Base-by-base conservation (phyloP, 2,888 invertebrate genomes). In the Microchrysa polita region DNA sequence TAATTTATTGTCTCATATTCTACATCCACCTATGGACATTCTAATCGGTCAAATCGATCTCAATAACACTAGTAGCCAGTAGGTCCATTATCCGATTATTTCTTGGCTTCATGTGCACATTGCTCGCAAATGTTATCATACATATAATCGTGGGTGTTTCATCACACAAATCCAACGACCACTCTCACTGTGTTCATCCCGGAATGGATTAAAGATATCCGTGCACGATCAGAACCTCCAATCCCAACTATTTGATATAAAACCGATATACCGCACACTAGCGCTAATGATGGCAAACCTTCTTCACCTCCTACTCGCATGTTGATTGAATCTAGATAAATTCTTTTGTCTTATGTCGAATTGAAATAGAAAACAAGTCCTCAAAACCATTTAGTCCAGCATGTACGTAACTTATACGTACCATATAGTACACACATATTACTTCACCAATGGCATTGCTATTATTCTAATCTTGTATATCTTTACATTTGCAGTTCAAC, bases 401-500 rank as follows among this genome's bases (percentile, higher is more conserved):
- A n/a, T n/a, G n/a, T n/a, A n/a, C n/a, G n/a, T n/a, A n/a, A n/a
- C n/a, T n/a, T n/a, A n/a, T n/a, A n/a, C n/a, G n/a, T n/a, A n/a
- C n/a, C 12, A 48, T n/a, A 48, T 48, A 7, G 48, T 48, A 12
- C 48, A 4, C 48, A 48, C 2, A 4, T n/a, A n/a, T n/a, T 48
- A 12, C 48, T n/a, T 48, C 5, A n/a, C 48, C 16, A 34, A 34
- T 5, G 27, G 48, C 48, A 48, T 48, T 12, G 48, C 48, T 48
- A 48, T 48, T 48, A 48, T 48, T 48, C 14, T 48, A n/a, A 48
- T 48, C 48, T 48, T 48, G 48, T 48, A 48, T 48, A 4, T 69
- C 44, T 72, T 72, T 59, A 5, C 20, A 14, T 63, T 73, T 73
- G 22, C 88, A 88, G 93, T 94, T 80, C 94, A 94, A 89, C 91